Percentiles rank a stretch among this genome's conserved stretches.
Conservation (phyloP, 2,113 vertebrate genomes). For the Nyctereutes procyonoides region DNA sequence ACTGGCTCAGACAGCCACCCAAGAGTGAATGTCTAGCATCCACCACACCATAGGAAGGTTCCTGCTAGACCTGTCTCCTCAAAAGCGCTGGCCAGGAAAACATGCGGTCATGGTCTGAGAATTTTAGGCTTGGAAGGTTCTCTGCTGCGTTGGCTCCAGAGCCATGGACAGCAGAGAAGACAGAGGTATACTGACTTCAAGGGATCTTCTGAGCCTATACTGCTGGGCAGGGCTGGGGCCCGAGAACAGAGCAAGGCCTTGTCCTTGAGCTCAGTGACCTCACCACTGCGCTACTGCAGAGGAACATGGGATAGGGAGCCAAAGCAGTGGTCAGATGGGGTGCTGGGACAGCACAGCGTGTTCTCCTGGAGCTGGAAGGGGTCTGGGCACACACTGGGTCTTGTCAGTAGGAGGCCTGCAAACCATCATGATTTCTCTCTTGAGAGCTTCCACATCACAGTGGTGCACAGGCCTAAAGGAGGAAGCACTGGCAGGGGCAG, state of each 20-base stretch:
- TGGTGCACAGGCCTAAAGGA: neutral
- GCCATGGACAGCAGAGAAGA: too few species aligned
- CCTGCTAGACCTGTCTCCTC: neutral
- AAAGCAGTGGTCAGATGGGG: neutral
- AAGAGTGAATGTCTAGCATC: neutral
- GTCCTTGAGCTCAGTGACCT: neutral
- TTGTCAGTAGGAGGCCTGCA: neutral
- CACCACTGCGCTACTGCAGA: neutral
- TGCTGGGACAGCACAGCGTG: neutral
- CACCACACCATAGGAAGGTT: neutral
- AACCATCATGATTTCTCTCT: neutral
- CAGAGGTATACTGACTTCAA: neutral
- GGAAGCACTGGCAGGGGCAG: too few species aligned
- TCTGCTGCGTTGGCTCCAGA: neutral
- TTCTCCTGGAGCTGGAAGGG: neutral
- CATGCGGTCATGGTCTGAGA: neutral
- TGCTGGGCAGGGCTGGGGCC: neutral
- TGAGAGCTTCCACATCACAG: neutral
- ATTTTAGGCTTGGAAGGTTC: neutral
- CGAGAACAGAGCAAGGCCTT: neutral
- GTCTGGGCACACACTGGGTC: neutral
- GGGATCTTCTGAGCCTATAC: neutral
- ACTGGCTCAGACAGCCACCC: neutral
- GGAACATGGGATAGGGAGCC: neutral
- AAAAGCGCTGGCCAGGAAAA: neutral